Conservation (phyloP, 2,113 vertebrate species). For the Hyla sarda region DNA sequence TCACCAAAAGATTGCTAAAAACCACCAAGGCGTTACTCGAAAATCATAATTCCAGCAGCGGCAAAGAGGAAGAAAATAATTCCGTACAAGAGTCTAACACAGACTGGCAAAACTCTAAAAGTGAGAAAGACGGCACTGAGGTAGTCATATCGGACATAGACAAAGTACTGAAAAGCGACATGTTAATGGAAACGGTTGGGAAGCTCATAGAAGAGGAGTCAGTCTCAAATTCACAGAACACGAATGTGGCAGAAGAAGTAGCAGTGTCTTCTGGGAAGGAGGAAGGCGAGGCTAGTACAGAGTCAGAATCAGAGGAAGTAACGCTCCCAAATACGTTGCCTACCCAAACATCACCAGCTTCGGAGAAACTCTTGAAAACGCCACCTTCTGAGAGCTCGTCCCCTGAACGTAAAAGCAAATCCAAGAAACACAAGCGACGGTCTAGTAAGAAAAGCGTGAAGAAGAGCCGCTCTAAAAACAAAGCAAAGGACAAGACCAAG, state of each 20-base stretch:
- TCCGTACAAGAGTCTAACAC: constrained; percentile 49
- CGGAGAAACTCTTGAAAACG: constrained; percentile 62
- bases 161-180: constrained; percentile 60
- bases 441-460: constrained; percentile 75
- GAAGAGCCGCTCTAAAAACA: constrained; percentile 73
- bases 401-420: constrained; percentile 71
- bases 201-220: not conserved
- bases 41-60: constrained; percentile 2
- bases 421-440: constrained; percentile 80
- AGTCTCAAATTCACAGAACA: not conserved
- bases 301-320: constrained; percentile 74
- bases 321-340: constrained; percentile 65
- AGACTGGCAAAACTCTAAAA: not conserved
- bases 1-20: constrained; percentile 25
- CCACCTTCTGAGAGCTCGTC: constrained; percentile 67
- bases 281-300: constrained; percentile 92
- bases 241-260: not conserved
- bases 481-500: constrained; percentile 79
- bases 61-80: not conserved
- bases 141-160: not conserved
- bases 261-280: constrained; percentile 83
- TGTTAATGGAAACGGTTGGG: not conserved
- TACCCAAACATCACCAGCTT: constrained; percentile 55
- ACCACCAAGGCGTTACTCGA: constrained; percentile 35
- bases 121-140: constrained; percentile 47